These are phyloP conservation scores for Leptocoma aspasia DNA, from an alignment of 2,113 vertebrate species.

Conservation along the genomic window DNA sequence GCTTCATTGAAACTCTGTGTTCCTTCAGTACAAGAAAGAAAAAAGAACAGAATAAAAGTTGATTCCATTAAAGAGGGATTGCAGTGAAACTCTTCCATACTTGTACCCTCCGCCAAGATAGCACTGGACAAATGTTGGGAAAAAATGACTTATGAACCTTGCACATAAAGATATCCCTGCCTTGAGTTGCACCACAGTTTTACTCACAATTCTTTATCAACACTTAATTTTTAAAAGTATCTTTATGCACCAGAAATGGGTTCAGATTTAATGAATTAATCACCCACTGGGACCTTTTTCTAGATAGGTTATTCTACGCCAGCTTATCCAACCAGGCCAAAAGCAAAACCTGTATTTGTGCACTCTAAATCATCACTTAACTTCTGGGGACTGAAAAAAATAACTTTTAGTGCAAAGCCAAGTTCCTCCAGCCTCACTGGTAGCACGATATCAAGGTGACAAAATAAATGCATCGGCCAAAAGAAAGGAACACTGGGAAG, in stretches of 20 bases:
- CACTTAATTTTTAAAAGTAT: not conserved
- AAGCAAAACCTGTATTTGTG: not conserved
- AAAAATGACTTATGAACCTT: not conserved
- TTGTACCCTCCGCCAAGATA: not conserved
- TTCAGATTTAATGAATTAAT: not conserved
- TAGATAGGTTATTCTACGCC: not conserved
- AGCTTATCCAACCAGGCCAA: not conserved
- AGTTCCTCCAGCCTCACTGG: not conserved
- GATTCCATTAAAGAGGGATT: not conserved
- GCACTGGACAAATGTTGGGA: not conserved
- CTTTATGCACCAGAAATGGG: not conserved
- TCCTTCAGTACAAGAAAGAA: not conserved
- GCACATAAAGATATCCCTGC: too few species aligned
- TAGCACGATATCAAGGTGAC: accelerated
- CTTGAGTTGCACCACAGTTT: not conserved
- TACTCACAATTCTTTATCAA: not conserved
- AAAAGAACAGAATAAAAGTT: not conserved
- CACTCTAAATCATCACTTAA: not conserved
- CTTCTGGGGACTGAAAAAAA: not conserved
- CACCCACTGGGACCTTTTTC: not conserved
- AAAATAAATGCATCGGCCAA: not conserved
- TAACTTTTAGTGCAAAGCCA: not conserved
- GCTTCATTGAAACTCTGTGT: not conserved
- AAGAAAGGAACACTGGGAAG: not conserved
- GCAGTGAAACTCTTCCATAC: not conserved